Conservation (phyloP, 2,113 vertebrate genomes). For the Chiloscyllium plagiosum region DNA sequence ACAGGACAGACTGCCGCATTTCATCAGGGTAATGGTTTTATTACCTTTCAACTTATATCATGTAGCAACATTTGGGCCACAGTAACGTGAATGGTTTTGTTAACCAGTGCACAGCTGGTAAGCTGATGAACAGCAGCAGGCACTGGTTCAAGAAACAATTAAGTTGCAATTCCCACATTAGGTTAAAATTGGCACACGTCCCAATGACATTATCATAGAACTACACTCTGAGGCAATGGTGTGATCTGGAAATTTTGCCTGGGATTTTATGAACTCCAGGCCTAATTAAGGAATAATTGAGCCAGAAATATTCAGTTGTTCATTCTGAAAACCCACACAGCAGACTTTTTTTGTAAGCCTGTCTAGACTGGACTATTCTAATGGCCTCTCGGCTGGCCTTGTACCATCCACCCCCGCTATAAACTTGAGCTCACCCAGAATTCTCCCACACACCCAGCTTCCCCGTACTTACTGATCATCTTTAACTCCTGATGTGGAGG, state of each 20-base stretch:
- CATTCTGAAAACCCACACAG: background rate
- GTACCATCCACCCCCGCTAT: background rate
- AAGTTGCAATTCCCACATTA: background rate
- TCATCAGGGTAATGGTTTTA: background rate
- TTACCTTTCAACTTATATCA: background rate
- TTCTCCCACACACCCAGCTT: background rate
- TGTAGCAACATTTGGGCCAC: background rate
- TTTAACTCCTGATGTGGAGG: background rate
- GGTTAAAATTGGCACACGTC: background rate
- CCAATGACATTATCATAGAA: background rate
- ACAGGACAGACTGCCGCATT: background rate
- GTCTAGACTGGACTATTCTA: background rate
- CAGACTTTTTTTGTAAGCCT: background rate
- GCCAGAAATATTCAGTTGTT: constrained; percentile 1
- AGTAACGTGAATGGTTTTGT: background rate
- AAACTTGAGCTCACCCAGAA: background rate
- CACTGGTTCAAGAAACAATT: background rate
- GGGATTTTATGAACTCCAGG: background rate
- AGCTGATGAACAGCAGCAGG: background rate
- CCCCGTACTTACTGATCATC: background rate
- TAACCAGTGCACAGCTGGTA: background rate
- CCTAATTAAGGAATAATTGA: background rate
- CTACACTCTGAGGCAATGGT: background rate
- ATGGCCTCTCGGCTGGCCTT: background rate
- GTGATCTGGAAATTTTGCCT: background rate